phyloP scores from a whole-genome alignment of 2,797 vertebrate species.

The Anomalospiza imberbis region DNA sequence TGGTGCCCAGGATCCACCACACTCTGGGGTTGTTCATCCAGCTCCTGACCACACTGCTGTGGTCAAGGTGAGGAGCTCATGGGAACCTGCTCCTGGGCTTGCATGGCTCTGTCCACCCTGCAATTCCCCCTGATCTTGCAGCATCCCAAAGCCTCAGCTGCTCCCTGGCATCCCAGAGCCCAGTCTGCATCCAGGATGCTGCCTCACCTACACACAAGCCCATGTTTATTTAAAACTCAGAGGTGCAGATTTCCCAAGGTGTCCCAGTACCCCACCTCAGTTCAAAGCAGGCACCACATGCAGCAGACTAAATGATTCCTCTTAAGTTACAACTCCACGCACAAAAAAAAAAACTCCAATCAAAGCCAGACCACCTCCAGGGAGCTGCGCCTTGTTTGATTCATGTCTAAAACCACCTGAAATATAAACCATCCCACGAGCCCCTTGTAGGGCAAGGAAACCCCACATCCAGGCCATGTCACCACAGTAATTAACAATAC shows the following conservation, averaged over 20 bases:
- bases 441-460: background rate
- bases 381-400: background rate
- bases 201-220: background rate
- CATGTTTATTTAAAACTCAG: background rate
- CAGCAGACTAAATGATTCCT: background rate
- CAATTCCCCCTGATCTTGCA: background rate
- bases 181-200: background rate
- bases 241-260: background rate
- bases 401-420: background rate
- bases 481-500: background rate
- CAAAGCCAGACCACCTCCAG: background rate
- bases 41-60: background rate
- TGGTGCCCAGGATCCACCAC: background rate
- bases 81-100: background rate
- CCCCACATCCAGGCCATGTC: background rate
- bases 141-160: background rate
- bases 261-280: background rate
- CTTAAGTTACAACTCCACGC: background rate
- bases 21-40: background rate
- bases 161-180: background rate
- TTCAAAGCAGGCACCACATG: background rate
- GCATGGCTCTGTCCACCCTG: background rate
- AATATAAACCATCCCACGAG: background rate
- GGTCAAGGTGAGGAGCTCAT: background rate
- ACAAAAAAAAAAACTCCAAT: accelerated